Conservation (phyloP, 2,888 invertebrate genomes). For the Drosophila imparisetae region DNA sequence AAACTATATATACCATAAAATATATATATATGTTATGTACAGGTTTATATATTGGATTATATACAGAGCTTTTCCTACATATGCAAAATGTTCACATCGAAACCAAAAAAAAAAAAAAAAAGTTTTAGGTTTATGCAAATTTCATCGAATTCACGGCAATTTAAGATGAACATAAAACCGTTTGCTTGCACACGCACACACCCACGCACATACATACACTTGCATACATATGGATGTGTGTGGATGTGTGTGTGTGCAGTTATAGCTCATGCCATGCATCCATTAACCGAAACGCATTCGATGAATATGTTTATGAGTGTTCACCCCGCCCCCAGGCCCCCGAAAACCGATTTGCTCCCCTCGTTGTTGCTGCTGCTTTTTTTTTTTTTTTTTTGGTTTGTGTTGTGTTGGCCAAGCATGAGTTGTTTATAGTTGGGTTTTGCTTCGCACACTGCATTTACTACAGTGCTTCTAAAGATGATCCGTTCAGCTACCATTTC, state of each 20-base stretch:
- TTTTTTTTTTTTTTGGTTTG: neutral
- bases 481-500: conserved; percentile 42
- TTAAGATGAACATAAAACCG: conserved; percentile 20
- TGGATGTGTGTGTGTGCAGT: conserved; percentile 1
- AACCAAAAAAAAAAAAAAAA: neutral
- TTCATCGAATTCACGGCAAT: conserved; percentile 22
- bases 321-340: neutral
- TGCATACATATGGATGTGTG: neutral
- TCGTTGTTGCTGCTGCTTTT: neutral
- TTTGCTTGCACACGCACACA: neutral
- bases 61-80: neutral
- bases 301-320: conserved; percentile 54
- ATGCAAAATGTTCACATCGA: neutral
- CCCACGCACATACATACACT: neutral
- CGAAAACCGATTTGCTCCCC: conserved; percentile 2
- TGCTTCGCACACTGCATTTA: conserved; percentile 30
- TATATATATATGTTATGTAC: neutral
- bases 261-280: conserved; percentile 18
- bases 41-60: neutral
- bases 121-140: conserved; percentile 18
- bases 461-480: conserved; percentile 40
- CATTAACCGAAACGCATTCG: conserved; percentile 44
- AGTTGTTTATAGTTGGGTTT: conserved; percentile 56
- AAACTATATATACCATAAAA: too few relatives aligned
- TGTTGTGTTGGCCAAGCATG: conserved; percentile 16